Evolutionary conservation across 2,113 vertebrate species (phyloP).

Genomic region (Struthio camelus): DNA sequence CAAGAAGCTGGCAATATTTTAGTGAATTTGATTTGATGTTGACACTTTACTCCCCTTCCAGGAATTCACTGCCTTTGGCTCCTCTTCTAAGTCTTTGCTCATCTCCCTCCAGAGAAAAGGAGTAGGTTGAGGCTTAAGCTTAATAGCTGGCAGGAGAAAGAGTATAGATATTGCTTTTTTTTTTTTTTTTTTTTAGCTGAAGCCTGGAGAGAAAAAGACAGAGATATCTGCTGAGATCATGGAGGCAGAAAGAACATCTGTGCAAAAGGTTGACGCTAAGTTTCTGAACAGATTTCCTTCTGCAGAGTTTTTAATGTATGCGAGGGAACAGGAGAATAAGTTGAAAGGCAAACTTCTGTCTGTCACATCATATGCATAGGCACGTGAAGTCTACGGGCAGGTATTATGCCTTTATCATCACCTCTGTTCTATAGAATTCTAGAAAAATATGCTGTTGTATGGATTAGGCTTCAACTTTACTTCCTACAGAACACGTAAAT

Average conservation of each 20-base stretch:
- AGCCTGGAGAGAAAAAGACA: not conserved
- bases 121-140: not conserved
- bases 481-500: not conserved
- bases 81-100: not conserved
- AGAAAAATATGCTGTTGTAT: not conserved
- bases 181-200: constrained; percentile 18
- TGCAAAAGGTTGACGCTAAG: constrained; percentile 14
- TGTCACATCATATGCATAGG: not conserved
- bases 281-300: constrained; percentile 12
- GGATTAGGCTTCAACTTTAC: not conserved
- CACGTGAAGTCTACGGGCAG: not conserved
- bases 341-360: not conserved
- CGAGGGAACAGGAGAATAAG: not conserved
- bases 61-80: constrained; percentile 13
- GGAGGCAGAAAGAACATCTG: constrained; percentile 9
- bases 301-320: not conserved
- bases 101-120: not conserved
- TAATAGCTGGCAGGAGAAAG: not conserved
- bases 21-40: not conserved
- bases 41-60: not conserved
- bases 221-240: not conserved
- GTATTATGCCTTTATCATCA: not conserved
- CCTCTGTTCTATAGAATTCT: not conserved
- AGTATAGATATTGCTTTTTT: constrained; percentile 11
- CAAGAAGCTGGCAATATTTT: not conserved